phyloP scores from a whole-genome alignment of 53 echinoderm and acorn worm species.

The Henricia sp. region DNA sequence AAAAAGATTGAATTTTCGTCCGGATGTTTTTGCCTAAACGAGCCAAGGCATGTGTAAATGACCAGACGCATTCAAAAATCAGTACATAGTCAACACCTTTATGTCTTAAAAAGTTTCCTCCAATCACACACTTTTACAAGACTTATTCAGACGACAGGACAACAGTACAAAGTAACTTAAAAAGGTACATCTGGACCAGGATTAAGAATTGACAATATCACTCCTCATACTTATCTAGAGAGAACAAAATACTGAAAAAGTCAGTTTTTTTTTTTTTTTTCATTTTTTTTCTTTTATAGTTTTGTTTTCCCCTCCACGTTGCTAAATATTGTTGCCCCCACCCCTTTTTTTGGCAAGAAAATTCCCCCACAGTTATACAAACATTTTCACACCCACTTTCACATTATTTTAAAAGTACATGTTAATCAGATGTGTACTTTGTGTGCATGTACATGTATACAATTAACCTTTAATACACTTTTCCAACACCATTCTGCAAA shows the following conservation, averaged over 20 bases:
- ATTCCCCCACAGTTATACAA: constrained; percentile 51
- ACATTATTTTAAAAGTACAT: constrained; percentile 34
- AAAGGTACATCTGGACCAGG: constrained; percentile 53
- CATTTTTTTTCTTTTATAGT: background rate
- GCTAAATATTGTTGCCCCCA: constrained; percentile 4
- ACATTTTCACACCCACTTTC: constrained; percentile 47
- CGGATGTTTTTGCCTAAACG: constrained; percentile 4
- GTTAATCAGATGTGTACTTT: constrained; percentile 51
- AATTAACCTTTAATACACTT: constrained; percentile 47
- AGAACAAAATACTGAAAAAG: constrained; percentile 47
- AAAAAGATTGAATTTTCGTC: constrained; percentile 27
- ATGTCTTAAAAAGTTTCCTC: constrained; percentile 55
- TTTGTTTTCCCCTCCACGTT: too few species aligned
- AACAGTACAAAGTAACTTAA: constrained; percentile 59
- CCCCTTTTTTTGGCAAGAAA: constrained; percentile 54
- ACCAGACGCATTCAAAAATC: constrained; percentile 66
- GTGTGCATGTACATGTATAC: constrained; percentile 31
- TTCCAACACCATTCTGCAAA: constrained; percentile 34
- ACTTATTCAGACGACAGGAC: constrained; percentile 44
- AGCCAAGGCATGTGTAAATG: constrained; percentile 48
- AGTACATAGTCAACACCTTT: constrained; percentile 54
- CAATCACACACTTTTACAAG: constrained; percentile 60
- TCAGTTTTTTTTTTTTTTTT: constrained; percentile 26
- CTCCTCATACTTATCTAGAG: constrained; percentile 52
- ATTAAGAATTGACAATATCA: constrained; percentile 43